Evolutionary conservation across 2,113 vertebrate species (phyloP), one percentile per base, ranked within the genome.

Genomic region (Hippocampus guttulatus): DNA sequence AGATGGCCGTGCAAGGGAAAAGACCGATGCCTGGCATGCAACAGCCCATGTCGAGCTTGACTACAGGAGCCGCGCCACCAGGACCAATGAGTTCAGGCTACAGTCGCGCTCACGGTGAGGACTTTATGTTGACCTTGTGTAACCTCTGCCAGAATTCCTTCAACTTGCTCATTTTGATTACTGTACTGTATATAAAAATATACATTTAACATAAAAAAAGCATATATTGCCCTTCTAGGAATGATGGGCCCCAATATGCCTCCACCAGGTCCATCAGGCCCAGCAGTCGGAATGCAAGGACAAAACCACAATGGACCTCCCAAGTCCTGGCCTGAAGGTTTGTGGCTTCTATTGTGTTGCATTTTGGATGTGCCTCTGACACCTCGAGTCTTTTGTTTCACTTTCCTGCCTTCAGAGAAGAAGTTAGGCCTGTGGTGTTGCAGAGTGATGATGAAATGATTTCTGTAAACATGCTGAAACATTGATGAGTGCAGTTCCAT

Each of bases 311-410:
- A 96, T 25, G 96, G 93, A 58, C 95, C 96, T 58, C 94, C 95
- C 3, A 98, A 98, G 79, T 92, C 95, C 68, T 98, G 97, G 97
- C 94, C 96, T 25, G 97, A 98, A 93, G 96, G 97, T 97, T 30
- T 8, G 21, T 73, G 20, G 33, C 33, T 20, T 55, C 5, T 15
- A 40, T 49, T 68, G 20, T 2, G 21, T 30, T 45, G 52, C 20
- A 66, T 20, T 23, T n/a, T 25, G 23, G 33, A 33, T 33, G 30
- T 33, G 30, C 30, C 30, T 33, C 30, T 33, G 30, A 33, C 30
- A 33, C 30, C 30, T 33, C 30, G 30, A 4, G 30, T 33, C 30
- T 33, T 33, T 33, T 33, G 30, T 33, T 33, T 33, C 30, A 33
- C 30, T 33, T 33, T 33, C 30, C 30, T 33, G 30, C 30, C 30